A percentile compares a stretch with the other conserved stretches of the same genome.
These are phyloP conservation scores for Calycopis cecrops DNA, from an alignment of 1,140 invertebrate genomes.

Conservation along the genomic window DNA sequence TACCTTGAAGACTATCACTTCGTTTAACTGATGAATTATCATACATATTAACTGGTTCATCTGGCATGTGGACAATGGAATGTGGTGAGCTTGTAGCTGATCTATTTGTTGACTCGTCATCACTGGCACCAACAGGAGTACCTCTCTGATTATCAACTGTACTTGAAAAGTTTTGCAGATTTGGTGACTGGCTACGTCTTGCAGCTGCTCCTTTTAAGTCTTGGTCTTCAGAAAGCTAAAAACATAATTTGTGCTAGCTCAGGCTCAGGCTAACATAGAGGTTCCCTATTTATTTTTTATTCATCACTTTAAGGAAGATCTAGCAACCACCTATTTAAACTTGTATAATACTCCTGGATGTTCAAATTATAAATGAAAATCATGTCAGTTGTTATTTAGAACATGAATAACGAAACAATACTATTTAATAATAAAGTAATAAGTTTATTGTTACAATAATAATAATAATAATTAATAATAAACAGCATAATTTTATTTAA, in stretches of 20 bases:
- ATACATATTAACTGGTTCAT: constrained; percentile 60
- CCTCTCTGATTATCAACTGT: constrained; percentile 57
- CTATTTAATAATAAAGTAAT: no score
- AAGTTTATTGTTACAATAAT: no score
- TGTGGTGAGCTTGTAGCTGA: constrained; percentile 77
- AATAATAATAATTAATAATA: no score
- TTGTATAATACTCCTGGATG: no score
- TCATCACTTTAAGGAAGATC: no score
- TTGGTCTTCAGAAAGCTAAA: constrained; percentile 66
- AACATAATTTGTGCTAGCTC: constrained; percentile 5
- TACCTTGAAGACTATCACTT: constrained; percentile 61
- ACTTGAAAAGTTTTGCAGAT: constrained; percentile 47
- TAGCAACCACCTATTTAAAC: no score
- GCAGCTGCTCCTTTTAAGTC: constrained; percentile 62
- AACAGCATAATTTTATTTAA: neutral
- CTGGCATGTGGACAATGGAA: constrained; percentile 82
- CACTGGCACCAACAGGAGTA: constrained; percentile 66
- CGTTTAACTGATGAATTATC: constrained; percentile 57
- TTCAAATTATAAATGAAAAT: no score
- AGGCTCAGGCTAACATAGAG: no score
- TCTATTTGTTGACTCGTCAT: constrained; percentile 66
- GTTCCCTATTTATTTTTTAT: no score
- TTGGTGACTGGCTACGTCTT: constrained; percentile 55
- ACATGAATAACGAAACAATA: no score
- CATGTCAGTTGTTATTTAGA: no score